phyloP scores from a whole-genome alignment of 2,888 invertebrate species.

The Brachypalpus laphriformis region DNA sequence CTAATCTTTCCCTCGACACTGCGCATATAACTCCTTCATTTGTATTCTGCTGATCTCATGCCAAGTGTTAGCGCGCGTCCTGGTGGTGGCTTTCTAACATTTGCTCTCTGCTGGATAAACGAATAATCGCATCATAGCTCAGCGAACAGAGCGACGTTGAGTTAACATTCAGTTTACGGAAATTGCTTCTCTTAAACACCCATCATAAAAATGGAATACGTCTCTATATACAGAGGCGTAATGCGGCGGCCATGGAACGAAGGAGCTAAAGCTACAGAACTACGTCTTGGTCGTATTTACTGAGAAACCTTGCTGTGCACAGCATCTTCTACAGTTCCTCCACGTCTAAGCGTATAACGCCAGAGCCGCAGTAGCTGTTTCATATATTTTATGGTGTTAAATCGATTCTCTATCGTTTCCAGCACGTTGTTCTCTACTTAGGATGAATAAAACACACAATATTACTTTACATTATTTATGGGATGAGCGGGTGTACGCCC shows the following conservation, averaged over 20 bases:
- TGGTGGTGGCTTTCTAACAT: constrained; percentile 41
- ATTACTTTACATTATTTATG: constrained; percentile 72
- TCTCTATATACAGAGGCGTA: constrained; percentile 55
- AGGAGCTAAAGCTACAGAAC: constrained; percentile 9
- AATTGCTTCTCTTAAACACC: constrained; percentile 80
- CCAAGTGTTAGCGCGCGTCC: constrained; percentile 19
- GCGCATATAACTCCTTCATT: constrained; percentile 41
- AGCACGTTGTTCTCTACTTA: constrained; percentile 63
- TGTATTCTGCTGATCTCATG: constrained; percentile 46
- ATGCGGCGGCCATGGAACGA: constrained; percentile 34
- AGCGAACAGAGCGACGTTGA: constrained; percentile 29
- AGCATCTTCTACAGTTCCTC: constrained; percentile 47
- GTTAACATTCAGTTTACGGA: constrained; percentile 76
- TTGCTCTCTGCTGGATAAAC: constrained; percentile 43
- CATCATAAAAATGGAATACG: constrained; percentile 77
- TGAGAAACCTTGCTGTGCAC: constrained; percentile 62
- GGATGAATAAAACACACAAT: constrained; percentile 69
- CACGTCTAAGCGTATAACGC: constrained; percentile 44
- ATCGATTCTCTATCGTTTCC: constrained; percentile 72
- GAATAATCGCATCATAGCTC: constrained; percentile 60
- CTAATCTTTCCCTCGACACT: background rate
- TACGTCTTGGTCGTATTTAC: constrained; percentile 2
- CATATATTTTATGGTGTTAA: constrained; percentile 68
- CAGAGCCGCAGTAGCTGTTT: constrained; percentile 38
- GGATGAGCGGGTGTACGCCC: constrained; percentile 30